These are phyloP conservation scores for Calliopsis andreniformis DNA, from an alignment of 1,140 invertebrate genomes.

Conservation along the genomic window DNA sequence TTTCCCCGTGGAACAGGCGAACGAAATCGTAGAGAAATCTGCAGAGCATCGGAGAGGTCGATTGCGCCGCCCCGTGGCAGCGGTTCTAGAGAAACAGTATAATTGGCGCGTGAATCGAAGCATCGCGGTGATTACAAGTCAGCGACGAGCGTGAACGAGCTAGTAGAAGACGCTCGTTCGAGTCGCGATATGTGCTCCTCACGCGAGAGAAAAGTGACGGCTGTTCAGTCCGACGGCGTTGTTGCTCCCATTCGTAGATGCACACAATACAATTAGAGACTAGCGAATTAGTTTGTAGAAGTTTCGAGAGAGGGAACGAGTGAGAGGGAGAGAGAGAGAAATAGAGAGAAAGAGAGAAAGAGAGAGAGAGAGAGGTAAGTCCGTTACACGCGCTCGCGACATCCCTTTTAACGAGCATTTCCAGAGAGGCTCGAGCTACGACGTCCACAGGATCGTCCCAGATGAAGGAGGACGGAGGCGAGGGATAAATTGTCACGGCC, in stretches of 20 bases:
- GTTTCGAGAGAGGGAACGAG: conserved; percentile 31
- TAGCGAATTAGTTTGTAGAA: conserved; percentile 75
- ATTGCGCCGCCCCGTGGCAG: not conserved
- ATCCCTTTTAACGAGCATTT: conserved; percentile 53
- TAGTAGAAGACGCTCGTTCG: not conserved
- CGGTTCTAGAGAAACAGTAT: no score
- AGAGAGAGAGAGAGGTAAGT: conserved; percentile 65
- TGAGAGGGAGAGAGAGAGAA: no score
- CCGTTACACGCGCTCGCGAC: conserved; percentile 56
- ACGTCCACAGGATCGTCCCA: conserved; percentile 31
- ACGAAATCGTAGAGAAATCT: no score
- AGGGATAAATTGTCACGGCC: conserved; percentile 49
- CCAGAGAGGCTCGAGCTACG: conserved; percentile 27
- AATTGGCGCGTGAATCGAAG: not conserved
- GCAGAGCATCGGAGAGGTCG: conserved; percentile 23
- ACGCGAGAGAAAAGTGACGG: conserved; percentile 4
- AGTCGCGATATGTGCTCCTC: not conserved
- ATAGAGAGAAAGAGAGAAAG: no score
- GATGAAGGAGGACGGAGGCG: conserved; percentile 28
- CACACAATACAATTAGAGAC: conserved; percentile 75
- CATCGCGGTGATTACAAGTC: conserved; percentile 10
- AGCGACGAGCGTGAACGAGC: not conserved
- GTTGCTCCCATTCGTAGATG: conserved; percentile 80
- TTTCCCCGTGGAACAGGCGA: no score
- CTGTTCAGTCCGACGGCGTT: conserved; percentile 65